A percentile compares a stretch with the other conserved stretches of the same genome.
Evolutionary conservation across 2,888 invertebrate genomes (phyloP).

Genomic region (Leptinotarsa haldemani): DNA sequence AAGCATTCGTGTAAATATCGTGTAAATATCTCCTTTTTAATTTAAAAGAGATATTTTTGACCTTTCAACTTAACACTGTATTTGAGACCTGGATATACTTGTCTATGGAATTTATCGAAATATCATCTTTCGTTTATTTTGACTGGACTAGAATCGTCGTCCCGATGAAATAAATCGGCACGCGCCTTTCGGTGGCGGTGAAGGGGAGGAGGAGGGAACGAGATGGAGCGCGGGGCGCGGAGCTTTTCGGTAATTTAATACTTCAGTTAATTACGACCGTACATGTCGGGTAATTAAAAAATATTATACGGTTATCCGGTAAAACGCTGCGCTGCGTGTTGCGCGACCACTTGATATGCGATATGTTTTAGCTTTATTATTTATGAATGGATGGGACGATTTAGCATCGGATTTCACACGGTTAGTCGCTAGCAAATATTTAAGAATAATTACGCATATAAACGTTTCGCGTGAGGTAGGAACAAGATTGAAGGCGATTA

Average conservation of each 20-base stretch:
- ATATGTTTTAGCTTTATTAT: constrained; percentile 8
- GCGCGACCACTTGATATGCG: constrained; percentile 6
- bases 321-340: constrained; percentile 18
- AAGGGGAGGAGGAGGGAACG: neutral
- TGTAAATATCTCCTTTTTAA: too few relatives aligned
- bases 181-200: constrained; percentile 24
- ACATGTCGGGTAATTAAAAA: constrained; percentile 13
- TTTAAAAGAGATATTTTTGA: too few relatives aligned
- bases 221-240: neutral
- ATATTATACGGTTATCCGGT: constrained; percentile 6
- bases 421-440: neutral
- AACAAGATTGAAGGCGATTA: neutral
- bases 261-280: constrained; percentile 19
- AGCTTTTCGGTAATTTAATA: constrained; percentile 26
- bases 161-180: constrained; percentile 31
- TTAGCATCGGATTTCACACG: neutral
- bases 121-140: too few relatives aligned
- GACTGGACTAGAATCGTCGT: constrained; percentile 17
- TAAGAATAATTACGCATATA: neutral
- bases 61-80: too few relatives aligned
- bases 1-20: too few relatives aligned
- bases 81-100: too few relatives aligned
- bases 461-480: neutral
- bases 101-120: too few relatives aligned
- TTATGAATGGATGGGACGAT: constrained; percentile 5